These are phyloP conservation scores for Cyanistes caeruleus DNA, from an alignment of 2,113 vertebrate genomes.

Conservation along the genomic window DNA sequence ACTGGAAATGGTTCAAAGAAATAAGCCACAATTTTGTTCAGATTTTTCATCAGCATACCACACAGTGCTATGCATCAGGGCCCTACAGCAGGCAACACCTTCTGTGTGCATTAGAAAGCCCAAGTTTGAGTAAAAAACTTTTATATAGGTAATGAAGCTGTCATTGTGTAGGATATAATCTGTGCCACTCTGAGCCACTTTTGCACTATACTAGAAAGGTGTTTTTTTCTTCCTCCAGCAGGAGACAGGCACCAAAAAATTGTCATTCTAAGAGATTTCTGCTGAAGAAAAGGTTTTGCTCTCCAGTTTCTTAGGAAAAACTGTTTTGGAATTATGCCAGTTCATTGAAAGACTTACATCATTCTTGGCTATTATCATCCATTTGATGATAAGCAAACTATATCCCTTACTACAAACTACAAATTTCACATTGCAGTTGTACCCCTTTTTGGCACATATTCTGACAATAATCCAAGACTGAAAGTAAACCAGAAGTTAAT, in stretches of 20 bases:
- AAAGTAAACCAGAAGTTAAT: background rate
- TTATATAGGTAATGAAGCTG: background rate
- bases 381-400: background rate
- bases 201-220: background rate
- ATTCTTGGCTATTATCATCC: background rate
- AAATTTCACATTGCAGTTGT: background rate
- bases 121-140: background rate
- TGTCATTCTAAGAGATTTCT: background rate
- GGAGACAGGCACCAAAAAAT: background rate
- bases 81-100: background rate
- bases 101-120: background rate
- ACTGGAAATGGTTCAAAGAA: background rate
- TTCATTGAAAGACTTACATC: background rate
- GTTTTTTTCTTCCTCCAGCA: accelerated
- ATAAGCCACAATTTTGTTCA: background rate
- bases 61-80: background rate
- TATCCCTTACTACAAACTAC: background rate
- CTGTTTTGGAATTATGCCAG: background rate
- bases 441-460: background rate
- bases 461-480: background rate
- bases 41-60: background rate
- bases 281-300: background rate
- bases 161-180: background rate
- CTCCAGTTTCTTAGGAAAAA: background rate
- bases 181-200: background rate